Base-by-base conservation (phyloP, 2,113 vertebrate genomes). In the Corythaixoides concolor region DNA sequence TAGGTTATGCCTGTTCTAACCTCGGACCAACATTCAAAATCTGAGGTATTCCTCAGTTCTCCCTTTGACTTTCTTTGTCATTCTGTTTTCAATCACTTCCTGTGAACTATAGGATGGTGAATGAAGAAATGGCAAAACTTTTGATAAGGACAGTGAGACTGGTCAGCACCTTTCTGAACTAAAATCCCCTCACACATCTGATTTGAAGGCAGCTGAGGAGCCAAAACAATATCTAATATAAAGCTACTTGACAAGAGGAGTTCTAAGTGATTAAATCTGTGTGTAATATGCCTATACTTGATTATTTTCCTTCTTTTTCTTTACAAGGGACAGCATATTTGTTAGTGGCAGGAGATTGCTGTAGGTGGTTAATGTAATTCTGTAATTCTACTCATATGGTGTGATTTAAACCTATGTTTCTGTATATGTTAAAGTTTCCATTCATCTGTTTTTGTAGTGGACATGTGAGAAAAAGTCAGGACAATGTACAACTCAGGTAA, bases 251-350 rank as follows among this genome's bases (percentile, higher is more conserved):
- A 92, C 79, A 91, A 80, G 45, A 91, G 55, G 41, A 84, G n/a
- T 74, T 94, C 47, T 77, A 23, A 49, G 56, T 89, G 87, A 80
- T 93, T 89, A 89, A 85, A 86, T 90, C 50, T 87, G 58, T 86
- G 84, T 88, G 9, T 73, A 78, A 73, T 75, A 58, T 55, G 70
- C 35, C 37, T 56, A 10, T 56, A 32, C 26, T 84, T 68, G 21
- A 92, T 93, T 89, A 18, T 96, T 85, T 92, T 84, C 21, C 11
- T 63, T 39, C 49, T 47, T 81, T 70, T 50, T 79, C 12, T 53
- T 37, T 52, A 9, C 11, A 62, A 89, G 49, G 22, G 20, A 63
- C 37, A 28, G 50, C n/a, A 14, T 70, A 64, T 80, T 70, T 92
- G 22, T 62, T 85, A 92, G 70, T 59, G 58, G 60, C 60, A 84